Percentiles rank a stretch among this genome's conserved stretches.
These are phyloP conservation scores for Diplodus sargus DNA, from an alignment of 2,797 vertebrate species.

Conservation along the genomic window DNA sequence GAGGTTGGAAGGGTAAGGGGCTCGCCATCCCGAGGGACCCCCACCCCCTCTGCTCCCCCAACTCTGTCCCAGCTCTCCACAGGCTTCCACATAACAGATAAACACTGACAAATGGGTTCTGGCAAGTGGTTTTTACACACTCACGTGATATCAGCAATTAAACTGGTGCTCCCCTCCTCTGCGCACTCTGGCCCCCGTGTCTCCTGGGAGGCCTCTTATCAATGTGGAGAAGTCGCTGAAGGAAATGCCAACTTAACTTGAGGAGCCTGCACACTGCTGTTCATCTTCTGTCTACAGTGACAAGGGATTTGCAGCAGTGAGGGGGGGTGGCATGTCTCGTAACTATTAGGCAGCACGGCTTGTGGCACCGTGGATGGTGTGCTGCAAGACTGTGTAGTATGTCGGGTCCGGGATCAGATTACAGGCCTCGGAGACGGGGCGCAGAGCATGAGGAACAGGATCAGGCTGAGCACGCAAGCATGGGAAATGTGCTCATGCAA, in stretches of 20 bases:
- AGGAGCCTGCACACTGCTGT: conserved; percentile 75
- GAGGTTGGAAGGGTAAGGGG: conserved; percentile 44
- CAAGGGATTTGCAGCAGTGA: conserved; percentile 51
- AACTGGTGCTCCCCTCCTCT: conserved; percentile 32
- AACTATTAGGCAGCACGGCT: conserved; percentile 66
- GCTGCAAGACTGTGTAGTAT: conserved; percentile 54
- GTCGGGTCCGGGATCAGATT: conserved; percentile 69
- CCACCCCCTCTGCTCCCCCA: background rate
- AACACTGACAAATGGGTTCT: conserved; percentile 76
- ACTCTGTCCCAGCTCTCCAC: conserved; percentile 49
- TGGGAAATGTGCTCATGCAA: conserved; percentile 74
- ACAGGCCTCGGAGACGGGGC: conserved; percentile 62
- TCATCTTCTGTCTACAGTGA: conserved; percentile 73
- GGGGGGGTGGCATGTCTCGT: conserved; percentile 36
- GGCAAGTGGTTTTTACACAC: conserved; percentile 70
- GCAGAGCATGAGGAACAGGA: conserved; percentile 58
- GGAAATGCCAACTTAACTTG: conserved; percentile 87
- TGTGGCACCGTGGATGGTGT: conserved; percentile 61
- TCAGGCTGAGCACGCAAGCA: conserved; percentile 73
- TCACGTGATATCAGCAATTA: conserved; percentile 72
- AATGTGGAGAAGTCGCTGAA: conserved; percentile 81
- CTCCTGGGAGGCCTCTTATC: conserved; percentile 77
- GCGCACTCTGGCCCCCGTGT: conserved; percentile 43
- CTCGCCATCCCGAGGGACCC: conserved; percentile 61
- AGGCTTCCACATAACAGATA: conserved; percentile 77